Conservation (phyloP, 2,888 invertebrate species). For the Spisula solida region DNA sequence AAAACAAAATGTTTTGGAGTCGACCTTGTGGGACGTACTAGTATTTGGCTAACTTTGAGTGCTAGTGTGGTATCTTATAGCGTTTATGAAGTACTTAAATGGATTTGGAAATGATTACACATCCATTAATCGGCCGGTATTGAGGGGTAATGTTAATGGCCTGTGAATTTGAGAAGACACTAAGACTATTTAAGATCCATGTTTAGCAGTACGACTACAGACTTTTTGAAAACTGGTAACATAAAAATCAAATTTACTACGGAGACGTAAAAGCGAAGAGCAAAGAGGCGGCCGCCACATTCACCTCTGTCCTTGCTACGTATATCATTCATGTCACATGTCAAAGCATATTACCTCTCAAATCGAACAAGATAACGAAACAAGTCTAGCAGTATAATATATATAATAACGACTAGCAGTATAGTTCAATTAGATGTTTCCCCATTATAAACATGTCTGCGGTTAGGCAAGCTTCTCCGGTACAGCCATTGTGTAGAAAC, state of each 20-base stretch:
- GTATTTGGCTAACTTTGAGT: not conserved
- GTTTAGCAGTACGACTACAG: not conserved
- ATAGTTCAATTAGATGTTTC: too few relatives aligned
- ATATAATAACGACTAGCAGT: too few relatives aligned
- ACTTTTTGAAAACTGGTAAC: slow-evolving; percentile 8
- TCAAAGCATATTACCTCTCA: not conserved
- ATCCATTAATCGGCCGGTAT: slow-evolving; percentile 9
- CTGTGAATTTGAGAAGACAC: slow-evolving; percentile 57
- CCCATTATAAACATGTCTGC: too few relatives aligned
- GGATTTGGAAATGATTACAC: slow-evolving; percentile 27
- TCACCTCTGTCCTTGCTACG: not conserved
- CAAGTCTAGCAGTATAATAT: not conserved
- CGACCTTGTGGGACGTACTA: not conserved
- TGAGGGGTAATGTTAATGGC: slow-evolving; percentile 43
- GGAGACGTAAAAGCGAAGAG: not conserved
- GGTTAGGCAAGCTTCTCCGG: too few relatives aligned
- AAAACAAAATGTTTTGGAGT: not conserved
- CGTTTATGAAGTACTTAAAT: slow-evolving; percentile 24
- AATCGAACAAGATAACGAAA: not conserved
- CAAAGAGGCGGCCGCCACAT: not conserved
- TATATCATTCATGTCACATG: not conserved
- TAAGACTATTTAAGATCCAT: not conserved
- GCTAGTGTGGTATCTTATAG: not conserved
- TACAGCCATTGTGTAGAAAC: too few relatives aligned
- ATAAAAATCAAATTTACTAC: not conserved